phyloP scores from a whole-genome alignment of 2,888 invertebrate species.

The Mimumesa dahlbomi region DNA sequence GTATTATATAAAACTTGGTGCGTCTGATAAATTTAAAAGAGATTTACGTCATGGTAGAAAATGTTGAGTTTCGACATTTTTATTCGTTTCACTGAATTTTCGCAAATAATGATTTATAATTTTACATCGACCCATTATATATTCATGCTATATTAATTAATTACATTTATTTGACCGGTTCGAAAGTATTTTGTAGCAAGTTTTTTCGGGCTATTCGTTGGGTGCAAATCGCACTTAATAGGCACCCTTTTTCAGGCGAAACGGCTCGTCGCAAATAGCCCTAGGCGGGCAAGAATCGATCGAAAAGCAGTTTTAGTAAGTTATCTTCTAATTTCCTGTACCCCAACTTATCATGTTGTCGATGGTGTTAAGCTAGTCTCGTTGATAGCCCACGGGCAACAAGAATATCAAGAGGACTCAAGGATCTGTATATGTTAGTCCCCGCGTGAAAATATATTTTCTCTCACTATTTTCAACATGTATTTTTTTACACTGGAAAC shows the following conservation, averaged over 20 bases:
- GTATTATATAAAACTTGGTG: no score
- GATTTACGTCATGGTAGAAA: no score
- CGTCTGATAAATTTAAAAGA: no score
- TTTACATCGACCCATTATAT: background rate
- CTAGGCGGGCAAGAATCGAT: conserved; percentile 54
- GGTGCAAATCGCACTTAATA: conserved; percentile 29
- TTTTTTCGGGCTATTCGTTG: conserved; percentile 15
- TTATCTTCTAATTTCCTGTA: conserved; percentile 57
- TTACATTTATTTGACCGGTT: no score
- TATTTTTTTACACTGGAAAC: no score
- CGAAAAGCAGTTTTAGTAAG: conserved; percentile 57
- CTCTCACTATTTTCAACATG: no score
- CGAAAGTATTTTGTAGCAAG: background rate
- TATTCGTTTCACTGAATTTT: background rate
- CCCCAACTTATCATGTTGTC: conserved; percentile 47
- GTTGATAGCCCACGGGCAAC: conserved; percentile 32
- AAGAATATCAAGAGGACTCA: conserved; percentile 20
- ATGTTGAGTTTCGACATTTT: no score
- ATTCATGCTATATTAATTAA: no score
- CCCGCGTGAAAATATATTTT: no score
- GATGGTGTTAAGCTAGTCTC: conserved; percentile 43
- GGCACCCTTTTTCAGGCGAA: conserved; percentile 38
- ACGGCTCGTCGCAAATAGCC: conserved; percentile 51
- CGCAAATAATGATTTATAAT: background rate
- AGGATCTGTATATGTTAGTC: no score